Conservation (phyloP, 1,140 invertebrate species). For the Drosophila orosa region DNA sequence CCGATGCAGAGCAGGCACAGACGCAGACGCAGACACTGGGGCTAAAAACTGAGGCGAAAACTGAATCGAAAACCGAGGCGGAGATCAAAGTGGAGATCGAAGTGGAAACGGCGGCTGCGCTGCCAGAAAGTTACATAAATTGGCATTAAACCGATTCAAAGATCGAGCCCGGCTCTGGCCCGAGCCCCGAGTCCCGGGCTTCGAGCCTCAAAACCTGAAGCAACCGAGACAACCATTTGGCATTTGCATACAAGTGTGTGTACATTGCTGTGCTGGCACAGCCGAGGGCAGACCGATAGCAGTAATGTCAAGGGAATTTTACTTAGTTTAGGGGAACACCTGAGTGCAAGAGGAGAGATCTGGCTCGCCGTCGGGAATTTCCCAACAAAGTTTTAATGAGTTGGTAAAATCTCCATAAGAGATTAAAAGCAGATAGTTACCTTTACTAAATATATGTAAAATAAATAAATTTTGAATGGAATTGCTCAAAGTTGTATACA, state of each 20-base stretch:
- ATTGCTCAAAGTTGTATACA: no score
- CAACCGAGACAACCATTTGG: conserved; percentile 66
- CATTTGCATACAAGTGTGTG: conserved; percentile 68
- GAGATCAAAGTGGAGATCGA: conserved; percentile 37
- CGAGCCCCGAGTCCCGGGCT: background rate
- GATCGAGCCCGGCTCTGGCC: conserved; percentile 47
- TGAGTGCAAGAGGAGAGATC: background rate
- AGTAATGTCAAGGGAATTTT: conserved; percentile 6
- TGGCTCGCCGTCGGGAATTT: background rate
- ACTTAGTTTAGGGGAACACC: background rate
- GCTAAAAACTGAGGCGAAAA: conserved; percentile 7
- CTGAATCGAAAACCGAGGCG: conserved; percentile 2
- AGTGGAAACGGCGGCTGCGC: conserved; percentile 36
- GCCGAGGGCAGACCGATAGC: background rate
- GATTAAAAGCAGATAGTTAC: no score
- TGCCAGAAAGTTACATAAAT: conserved; percentile 78
- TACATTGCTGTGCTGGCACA: conserved; percentile 8
- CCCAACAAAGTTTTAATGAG: background rate
- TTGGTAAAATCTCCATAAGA: background rate
- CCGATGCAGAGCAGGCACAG: background rate
- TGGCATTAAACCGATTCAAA: conserved; percentile 75
- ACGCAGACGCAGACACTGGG: conserved; percentile 5
- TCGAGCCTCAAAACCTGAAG: conserved; percentile 54
- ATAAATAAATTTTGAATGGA: no score
- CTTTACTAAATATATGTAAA: no score